A percentile compares a stretch with the other conserved stretches of the same genome.
Evolutionary conservation across 1,140 invertebrate species (phyloP).

Genomic region (Penaeus chinensis): DNA sequence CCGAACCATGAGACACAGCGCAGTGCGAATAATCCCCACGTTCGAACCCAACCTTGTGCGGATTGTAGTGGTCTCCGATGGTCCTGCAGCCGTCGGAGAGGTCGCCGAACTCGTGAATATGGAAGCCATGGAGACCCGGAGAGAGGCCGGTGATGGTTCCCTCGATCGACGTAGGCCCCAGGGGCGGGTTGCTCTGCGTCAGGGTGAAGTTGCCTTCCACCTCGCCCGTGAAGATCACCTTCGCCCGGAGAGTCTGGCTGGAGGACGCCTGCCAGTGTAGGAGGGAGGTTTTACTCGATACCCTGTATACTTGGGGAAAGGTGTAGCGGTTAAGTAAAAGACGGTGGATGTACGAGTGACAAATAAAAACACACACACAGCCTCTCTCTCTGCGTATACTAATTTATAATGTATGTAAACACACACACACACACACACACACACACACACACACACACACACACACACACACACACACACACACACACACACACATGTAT

Average conservation of each 20-base stretch:
- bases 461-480: too few relatives aligned
- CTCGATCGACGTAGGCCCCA: constrained; percentile 68
- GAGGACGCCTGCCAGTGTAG: neutral
- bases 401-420: too few relatives aligned
- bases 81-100: constrained; percentile 96
- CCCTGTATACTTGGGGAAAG: too few relatives aligned
- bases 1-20: neutral
- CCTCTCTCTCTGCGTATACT: too few relatives aligned
- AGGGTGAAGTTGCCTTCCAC: constrained; percentile 24
- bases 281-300: neutral
- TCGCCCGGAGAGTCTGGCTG: neutral
- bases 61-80: constrained; percentile 97
- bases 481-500: too few relatives aligned
- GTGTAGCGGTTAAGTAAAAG: too few relatives aligned
- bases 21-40: neutral
- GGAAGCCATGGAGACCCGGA: constrained; percentile 88
- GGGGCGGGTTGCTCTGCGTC: constrained; percentile 37
- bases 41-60: constrained; percentile 69
- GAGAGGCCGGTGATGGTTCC: constrained; percentile 79
- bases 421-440: too few relatives aligned
- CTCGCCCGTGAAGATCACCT: constrained; percentile 3
- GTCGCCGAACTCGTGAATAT: constrained; percentile 97
- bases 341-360: too few relatives aligned
- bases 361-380: too few relatives aligned
- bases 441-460: too few relatives aligned